Evolutionary conservation across 37 sponge, comb jelly and placozoan species (phyloP).

Genomic region (Eunapius fragilis): DNA sequence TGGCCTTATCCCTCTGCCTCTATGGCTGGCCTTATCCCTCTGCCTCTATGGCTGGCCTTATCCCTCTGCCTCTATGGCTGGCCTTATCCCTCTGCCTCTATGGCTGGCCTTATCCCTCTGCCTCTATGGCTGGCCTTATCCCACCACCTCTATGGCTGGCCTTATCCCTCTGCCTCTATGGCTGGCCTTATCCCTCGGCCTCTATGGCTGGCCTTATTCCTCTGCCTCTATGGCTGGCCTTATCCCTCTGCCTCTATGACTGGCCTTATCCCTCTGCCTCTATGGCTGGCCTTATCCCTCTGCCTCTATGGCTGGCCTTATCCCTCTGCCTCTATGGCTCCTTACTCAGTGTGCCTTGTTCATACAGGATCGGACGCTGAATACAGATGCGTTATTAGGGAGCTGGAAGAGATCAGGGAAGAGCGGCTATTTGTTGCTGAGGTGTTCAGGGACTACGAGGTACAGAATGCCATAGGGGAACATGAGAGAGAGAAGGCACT

Average conservation of each 20-base stretch:
- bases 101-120: too few species aligned
- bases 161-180: neutral
- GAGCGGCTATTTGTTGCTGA: constrained; percentile 64
- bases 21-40: too few species aligned
- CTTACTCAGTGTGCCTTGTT: neutral
- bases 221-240: neutral
- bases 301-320: neutral
- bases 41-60: too few species aligned
- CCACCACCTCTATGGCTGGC: neutral
- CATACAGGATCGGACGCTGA: constrained; percentile 53
- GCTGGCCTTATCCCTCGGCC: too few species aligned
- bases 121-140: too few species aligned
- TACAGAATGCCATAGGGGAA: constrained; percentile 47
- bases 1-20: too few species aligned
- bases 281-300: neutral
- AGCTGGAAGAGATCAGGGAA: constrained; percentile 35
- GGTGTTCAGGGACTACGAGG: constrained; percentile 43
- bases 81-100: too few species aligned
- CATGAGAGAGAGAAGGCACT: constrained; percentile 67
- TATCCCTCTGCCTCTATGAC: neutral
- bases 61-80: too few species aligned
- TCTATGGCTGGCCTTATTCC: neutral
- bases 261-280: neutral
- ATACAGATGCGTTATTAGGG: constrained; percentile 24
- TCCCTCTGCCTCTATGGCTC: neutral